phyloP scores from a whole-genome alignment of 2,113 vertebrate species.

The Montifringilla adamsi region DNA sequence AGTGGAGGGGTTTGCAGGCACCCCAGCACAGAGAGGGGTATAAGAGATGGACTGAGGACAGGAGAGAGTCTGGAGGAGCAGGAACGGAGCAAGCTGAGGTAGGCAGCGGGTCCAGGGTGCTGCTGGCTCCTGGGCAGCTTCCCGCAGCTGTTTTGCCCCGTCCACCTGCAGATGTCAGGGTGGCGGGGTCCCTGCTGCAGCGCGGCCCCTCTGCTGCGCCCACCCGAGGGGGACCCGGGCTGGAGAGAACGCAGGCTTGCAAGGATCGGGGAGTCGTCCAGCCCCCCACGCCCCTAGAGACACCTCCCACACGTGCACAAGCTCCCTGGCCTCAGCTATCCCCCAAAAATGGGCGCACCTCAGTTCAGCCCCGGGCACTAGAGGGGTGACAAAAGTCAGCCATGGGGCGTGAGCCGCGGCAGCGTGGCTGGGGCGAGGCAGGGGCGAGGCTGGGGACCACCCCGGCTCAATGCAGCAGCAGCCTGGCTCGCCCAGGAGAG shows the following conservation, averaged over 20 bases:
- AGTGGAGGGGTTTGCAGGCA: background rate
- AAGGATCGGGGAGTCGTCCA: background rate
- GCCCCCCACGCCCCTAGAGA: background rate
- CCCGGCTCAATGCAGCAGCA: conserved; percentile 42
- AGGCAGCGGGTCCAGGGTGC: background rate
- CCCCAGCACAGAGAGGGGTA: background rate
- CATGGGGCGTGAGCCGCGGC: background rate
- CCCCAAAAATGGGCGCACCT: conserved; percentile 10
- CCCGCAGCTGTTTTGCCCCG: background rate
- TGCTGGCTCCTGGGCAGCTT: background rate
- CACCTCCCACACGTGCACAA: conserved; percentile 12
- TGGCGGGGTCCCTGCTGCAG: conserved; percentile 65
- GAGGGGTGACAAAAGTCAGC: conserved; percentile 32
- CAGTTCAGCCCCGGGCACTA: background rate
- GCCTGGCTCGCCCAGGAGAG: background rate
- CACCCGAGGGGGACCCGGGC: conserved; percentile 4
- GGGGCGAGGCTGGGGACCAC: conserved; percentile 27
- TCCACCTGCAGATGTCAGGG: conserved; percentile 34
- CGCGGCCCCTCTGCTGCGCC: conserved; percentile 20
- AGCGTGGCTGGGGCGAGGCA: conserved; percentile 27
- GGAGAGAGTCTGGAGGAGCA: background rate
- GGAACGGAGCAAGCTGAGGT: background rate
- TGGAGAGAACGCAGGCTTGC: background rate
- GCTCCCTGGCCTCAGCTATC: background rate
- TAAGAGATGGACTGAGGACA: background rate